phyloP scores from a whole-genome alignment of 2,113 vertebrate species.

The Onychostruthus taczanowskii region DNA sequence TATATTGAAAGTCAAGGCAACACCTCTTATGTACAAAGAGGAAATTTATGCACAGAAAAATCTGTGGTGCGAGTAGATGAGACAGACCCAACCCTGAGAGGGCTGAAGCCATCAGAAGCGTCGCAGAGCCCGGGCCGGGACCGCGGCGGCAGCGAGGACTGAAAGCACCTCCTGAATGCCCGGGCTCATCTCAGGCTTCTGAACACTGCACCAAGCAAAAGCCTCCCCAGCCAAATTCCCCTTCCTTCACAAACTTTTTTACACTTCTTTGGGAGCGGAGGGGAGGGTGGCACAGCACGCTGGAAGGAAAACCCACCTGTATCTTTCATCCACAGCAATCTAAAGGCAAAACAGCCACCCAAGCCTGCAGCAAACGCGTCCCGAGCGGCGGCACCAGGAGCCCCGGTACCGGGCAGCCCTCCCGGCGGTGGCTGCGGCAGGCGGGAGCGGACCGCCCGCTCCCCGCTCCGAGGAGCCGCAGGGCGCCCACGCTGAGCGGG shows the following conservation, averaged over 20 bases:
- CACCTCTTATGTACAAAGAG: fast-evolving
- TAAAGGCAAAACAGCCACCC: background rate
- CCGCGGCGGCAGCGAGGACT: too few relatives aligned
- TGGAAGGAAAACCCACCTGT: background rate
- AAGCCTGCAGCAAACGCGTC: background rate
- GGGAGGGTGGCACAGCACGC: fast-evolving
- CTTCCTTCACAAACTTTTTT: background rate
- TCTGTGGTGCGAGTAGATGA: fast-evolving
- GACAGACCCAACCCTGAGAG: background rate
- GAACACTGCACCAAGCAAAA: background rate
- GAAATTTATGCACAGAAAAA: too few relatives aligned
- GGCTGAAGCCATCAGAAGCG: fast-evolving
- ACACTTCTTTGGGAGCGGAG: background rate
- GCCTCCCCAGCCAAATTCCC: background rate
- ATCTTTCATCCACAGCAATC: background rate
- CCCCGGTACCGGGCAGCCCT: background rate
- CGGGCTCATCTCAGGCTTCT: too few relatives aligned
- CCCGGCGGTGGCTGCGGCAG: fast-evolving
- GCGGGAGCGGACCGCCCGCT: background rate
- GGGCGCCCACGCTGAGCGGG: background rate
- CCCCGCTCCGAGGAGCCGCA: background rate
- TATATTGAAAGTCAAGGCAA: background rate
- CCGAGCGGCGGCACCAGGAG: background rate
- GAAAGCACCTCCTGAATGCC: background rate
- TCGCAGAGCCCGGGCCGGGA: background rate